Conservation (phyloP, 2,797 vertebrate species). For the Natrix natrix region DNA sequence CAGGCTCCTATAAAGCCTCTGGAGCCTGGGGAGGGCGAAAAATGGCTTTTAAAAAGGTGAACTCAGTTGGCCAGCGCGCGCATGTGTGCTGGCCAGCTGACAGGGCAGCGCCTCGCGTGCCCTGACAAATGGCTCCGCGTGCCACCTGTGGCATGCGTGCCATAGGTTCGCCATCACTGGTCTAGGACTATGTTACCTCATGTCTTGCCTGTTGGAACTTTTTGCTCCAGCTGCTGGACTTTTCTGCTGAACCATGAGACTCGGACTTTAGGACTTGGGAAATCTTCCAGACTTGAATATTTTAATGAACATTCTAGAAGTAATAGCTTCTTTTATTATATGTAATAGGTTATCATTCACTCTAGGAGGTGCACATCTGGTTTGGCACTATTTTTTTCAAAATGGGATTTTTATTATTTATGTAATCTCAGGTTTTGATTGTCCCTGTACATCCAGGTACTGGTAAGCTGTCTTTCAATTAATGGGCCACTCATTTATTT, state of each 20-base stretch:
- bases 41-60: too few relatives aligned
- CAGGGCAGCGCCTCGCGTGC: too few relatives aligned
- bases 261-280: background rate
- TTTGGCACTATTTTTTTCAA: background rate
- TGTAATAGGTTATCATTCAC: background rate
- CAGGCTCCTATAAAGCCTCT: too few relatives aligned
- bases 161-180: too few relatives aligned
- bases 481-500: background rate
- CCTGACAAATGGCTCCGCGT: too few relatives aligned
- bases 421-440: background rate
- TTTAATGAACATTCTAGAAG: background rate
- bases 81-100: too few relatives aligned
- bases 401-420: background rate
- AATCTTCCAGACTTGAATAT: background rate
- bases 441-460: background rate
- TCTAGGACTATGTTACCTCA: background rate
- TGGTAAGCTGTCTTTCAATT: background rate
- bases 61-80: too few relatives aligned
- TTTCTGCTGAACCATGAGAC: background rate
- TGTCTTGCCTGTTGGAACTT: background rate
- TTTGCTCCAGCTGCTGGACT: background rate
- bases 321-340: background rate
- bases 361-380: background rate
- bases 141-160: too few relatives aligned
- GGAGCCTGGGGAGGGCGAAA: too few relatives aligned